Evolutionary conservation across 2,113 vertebrate genomes (phyloP).

Genomic region (Gavia stellata): DNA sequence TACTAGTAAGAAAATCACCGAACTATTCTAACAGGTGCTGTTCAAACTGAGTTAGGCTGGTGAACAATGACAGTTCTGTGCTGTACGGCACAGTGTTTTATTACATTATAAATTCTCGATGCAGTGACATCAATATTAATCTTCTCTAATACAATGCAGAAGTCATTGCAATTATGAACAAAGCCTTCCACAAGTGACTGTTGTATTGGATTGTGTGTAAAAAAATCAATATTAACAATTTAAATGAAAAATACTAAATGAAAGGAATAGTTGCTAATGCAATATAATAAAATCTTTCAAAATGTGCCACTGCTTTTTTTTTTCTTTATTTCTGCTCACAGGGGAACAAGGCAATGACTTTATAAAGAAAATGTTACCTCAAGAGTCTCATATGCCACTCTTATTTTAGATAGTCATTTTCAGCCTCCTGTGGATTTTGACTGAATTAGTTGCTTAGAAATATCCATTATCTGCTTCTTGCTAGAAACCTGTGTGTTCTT

Average conservation of each 20-base stretch:
- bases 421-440: not conserved
- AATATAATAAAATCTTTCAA: constrained; percentile 1
- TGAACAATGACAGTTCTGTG: not conserved
- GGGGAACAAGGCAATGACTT: not conserved
- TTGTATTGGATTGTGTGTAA: not conserved
- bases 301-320: not conserved
- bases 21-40: not conserved
- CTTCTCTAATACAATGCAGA: constrained; percentile 20
- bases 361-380: not conserved
- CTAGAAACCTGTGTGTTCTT: not conserved
- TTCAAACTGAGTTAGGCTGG: not conserved
- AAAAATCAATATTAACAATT: constrained; percentile 49
- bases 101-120: constrained; percentile 28
- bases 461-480: not conserved
- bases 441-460: not conserved
- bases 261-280: not conserved
- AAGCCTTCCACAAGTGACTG: constrained; percentile 7
- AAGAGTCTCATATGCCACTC: not conserved
- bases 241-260: constrained; percentile 31
- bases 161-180: constrained; percentile 30
- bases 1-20: not conserved
- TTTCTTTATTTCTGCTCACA: not conserved
- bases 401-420: not conserved
- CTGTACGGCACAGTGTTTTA: not conserved
- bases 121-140: constrained; percentile 37